These are phyloP conservation scores for Dryococelus australis DNA, from an alignment of 2,888 invertebrate genomes.

Conservation along the genomic window DNA sequence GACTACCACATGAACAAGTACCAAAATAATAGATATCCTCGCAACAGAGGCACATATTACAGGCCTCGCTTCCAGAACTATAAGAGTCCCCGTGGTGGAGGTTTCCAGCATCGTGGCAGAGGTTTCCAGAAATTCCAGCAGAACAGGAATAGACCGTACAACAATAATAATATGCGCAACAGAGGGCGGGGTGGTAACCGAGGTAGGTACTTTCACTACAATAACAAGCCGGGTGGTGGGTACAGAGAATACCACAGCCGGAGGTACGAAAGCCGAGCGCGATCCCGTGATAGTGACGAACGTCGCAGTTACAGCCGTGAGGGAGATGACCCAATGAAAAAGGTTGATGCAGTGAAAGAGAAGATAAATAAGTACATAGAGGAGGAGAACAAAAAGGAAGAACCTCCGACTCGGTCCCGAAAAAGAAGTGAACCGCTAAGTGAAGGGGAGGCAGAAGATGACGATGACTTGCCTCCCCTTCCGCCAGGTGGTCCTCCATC, in stretches of 20 bases:
- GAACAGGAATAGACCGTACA: constrained; percentile 53
- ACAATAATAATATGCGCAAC: constrained; percentile 43
- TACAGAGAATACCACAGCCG: constrained; percentile 69
- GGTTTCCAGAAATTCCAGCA: constrained; percentile 55
- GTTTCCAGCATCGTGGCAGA: constrained; percentile 55
- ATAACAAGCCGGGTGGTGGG: constrained; percentile 58
- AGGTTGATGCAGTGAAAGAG: constrained; percentile 64
- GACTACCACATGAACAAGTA: constrained; percentile 48
- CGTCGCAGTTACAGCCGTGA: constrained; percentile 60
- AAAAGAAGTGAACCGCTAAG: constrained; percentile 62
- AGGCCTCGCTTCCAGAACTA: constrained; percentile 78
- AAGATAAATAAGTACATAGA: constrained; percentile 67
- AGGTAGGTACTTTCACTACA: constrained; percentile 54
- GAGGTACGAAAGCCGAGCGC: constrained; percentile 70
- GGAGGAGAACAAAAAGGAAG: constrained; percentile 50
- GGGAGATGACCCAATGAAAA: constrained; percentile 61
- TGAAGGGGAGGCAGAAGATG: constrained; percentile 67
- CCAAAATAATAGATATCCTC: constrained; percentile 57
- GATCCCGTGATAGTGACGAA: constrained; percentile 60
- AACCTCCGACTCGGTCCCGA: constrained; percentile 53
- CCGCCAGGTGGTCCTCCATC: constrained; percentile 46
- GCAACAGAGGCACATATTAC: constrained; percentile 80
- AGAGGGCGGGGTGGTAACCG: constrained; percentile 54
- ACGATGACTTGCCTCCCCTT: constrained; percentile 54
- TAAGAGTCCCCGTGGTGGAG: constrained; percentile 59